Conservation (phyloP, 2,113 vertebrate genomes). For the Cygnus buccinator region DNA sequence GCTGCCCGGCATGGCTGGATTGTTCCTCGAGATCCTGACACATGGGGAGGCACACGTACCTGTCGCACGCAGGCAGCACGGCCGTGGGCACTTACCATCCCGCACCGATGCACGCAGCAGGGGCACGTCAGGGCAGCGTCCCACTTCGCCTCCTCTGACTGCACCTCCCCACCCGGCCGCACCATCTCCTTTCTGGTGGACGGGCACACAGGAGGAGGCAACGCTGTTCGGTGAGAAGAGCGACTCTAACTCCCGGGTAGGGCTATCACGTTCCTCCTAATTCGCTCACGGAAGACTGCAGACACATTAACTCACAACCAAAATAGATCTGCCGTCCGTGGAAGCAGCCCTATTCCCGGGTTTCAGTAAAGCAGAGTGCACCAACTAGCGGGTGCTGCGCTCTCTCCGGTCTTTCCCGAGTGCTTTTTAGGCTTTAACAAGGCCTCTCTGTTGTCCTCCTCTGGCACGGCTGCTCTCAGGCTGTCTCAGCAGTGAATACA, state of each 20-base stretch:
- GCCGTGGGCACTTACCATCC: neutral
- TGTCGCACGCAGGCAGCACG: neutral
- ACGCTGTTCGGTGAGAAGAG: neutral
- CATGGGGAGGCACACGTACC: accelerated
- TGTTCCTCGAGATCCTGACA: neutral
- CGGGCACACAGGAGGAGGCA: neutral
- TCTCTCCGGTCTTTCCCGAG: neutral
- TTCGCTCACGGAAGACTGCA: neutral
- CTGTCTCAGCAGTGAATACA: neutral
- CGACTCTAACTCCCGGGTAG: neutral
- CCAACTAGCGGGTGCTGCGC: neutral
- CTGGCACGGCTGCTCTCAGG: neutral
- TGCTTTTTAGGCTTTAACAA: slow-evolving; percentile 6
- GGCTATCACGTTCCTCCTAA: neutral
- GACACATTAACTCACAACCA: neutral
- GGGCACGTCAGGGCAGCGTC: neutral
- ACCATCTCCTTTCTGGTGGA: neutral
- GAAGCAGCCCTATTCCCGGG: neutral
- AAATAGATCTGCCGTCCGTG: neutral
- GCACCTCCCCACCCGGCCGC: accelerated
- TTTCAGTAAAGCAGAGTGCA: neutral
- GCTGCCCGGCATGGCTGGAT: neutral
- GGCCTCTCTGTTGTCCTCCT: slow-evolving; percentile 15
- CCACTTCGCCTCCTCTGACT: neutral
- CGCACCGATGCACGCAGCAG: neutral